Evolutionary conservation across 2,797 vertebrate species (phyloP).

Genomic region (Thamnophis elegans): DNA sequence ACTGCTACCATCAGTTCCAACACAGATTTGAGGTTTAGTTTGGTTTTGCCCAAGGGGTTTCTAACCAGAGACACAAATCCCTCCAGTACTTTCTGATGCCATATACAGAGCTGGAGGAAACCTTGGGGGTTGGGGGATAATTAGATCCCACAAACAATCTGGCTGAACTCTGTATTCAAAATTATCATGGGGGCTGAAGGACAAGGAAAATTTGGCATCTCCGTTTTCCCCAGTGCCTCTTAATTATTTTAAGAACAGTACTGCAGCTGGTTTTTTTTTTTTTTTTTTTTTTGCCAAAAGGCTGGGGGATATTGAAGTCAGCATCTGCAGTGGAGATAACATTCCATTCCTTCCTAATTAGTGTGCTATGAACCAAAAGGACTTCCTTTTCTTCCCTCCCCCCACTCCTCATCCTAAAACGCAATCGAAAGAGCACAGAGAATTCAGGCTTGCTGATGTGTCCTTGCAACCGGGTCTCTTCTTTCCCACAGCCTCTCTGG

Average conservation of each 20-base stretch:
- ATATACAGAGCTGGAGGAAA: not conserved
- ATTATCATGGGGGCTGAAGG: not conserved
- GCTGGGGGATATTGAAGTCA: constrained; percentile 61
- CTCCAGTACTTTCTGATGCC: not conserved
- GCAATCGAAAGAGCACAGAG: not conserved
- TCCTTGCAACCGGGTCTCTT: not conserved
- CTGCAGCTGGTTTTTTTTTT: constrained; percentile 28
- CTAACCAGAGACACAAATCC: not conserved
- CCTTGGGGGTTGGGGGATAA: not conserved
- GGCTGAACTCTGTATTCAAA: not conserved
- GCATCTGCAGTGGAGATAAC: constrained; percentile 69
- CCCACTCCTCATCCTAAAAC: constrained; percentile 7
- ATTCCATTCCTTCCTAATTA: constrained; percentile 69
- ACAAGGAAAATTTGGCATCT: not conserved
- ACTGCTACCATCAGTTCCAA: not conserved
- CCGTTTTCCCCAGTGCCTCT: constrained; percentile 35
- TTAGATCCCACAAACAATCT: not conserved
- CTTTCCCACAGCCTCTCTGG: constrained; percentile 9
- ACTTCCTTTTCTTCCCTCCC: constrained; percentile 61
- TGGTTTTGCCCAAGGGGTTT: not conserved
- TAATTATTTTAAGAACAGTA: constrained; percentile 46
- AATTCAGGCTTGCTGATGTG: not conserved
- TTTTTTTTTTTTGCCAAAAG: constrained; percentile 50
- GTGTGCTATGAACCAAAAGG: constrained; percentile 52
- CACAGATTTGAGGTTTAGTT: not conserved